Evolutionary conservation across 2,888 invertebrate species (phyloP).

Genomic region (Geophilus truncorum): DNA sequence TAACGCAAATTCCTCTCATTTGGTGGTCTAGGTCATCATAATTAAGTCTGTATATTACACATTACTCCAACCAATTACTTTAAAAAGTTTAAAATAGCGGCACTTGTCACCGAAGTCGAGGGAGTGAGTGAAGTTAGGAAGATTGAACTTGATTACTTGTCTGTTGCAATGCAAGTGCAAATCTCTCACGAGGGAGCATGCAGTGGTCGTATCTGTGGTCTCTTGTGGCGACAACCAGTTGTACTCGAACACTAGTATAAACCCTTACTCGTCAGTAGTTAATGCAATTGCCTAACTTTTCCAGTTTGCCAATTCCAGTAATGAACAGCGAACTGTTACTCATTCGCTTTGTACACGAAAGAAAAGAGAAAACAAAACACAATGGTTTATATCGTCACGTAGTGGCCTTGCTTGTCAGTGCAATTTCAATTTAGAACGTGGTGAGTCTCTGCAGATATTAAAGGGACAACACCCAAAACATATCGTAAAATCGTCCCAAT

Average conservation of each 20-base stretch:
- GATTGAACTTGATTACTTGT: constrained; percentile 6
- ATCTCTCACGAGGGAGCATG: background rate
- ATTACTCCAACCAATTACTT: too few species aligned
- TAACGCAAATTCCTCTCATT: too few species aligned
- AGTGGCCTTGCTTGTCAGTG: background rate
- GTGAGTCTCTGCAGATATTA: constrained; percentile 1
- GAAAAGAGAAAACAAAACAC: background rate
- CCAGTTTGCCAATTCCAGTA: background rate
- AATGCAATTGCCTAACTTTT: too few species aligned
- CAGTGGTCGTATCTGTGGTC: background rate
- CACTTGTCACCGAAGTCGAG: too few species aligned
- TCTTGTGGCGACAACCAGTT: background rate
- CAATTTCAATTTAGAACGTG: constrained; percentile 5
- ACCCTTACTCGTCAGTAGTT: background rate
- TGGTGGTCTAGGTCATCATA: too few species aligned
- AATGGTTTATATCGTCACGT: background rate
- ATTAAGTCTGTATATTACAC: too few species aligned
- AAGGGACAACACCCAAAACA: constrained; percentile 25
- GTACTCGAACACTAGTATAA: too few species aligned
- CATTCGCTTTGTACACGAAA: background rate
- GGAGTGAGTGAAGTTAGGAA: background rate
- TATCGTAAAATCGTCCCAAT: background rate
- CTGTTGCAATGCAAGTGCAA: background rate
- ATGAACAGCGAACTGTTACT: background rate
- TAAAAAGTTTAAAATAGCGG: too few species aligned